Conservation (phyloP, 1,140 invertebrate genomes). For the Papilio polyxenes region DNA sequence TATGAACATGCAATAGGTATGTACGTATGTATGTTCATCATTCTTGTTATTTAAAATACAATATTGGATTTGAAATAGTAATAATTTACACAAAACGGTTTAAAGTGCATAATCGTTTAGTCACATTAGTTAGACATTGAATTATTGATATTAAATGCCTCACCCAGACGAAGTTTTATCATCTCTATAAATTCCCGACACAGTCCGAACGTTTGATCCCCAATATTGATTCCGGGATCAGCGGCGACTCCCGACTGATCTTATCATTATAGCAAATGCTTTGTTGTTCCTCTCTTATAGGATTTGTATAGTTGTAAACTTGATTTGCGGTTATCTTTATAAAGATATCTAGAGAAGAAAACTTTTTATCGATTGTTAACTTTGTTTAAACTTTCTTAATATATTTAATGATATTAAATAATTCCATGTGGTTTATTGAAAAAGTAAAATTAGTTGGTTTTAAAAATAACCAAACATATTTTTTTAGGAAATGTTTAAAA, state of each 20-base stretch:
- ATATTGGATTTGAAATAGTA: too few species aligned
- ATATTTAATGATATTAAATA: too few species aligned
- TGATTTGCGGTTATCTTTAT: slow-evolving; percentile 27
- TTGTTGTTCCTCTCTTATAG: slow-evolving; percentile 50
- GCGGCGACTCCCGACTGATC: slow-evolving; percentile 55
- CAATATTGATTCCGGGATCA: slow-evolving; percentile 76
- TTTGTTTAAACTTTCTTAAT: too few species aligned
- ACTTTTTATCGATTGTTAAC: not conserved
- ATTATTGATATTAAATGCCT: not conserved
- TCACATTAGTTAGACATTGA: not conserved
- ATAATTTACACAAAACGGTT: too few species aligned
- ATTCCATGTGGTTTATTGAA: too few species aligned
- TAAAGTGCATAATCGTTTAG: too few species aligned
- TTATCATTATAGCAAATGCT: slow-evolving; percentile 76
- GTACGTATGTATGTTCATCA: too few species aligned
- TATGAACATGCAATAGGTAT: too few species aligned
- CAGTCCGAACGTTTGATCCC: slow-evolving; percentile 63
- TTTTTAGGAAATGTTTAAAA: too few species aligned
- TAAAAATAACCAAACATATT: too few species aligned
- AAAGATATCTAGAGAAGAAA: not conserved
- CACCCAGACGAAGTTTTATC: slow-evolving; percentile 41
- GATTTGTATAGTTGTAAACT: slow-evolving; percentile 49
- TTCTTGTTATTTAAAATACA: too few species aligned
- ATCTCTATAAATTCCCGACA: slow-evolving; percentile 48
- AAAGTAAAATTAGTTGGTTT: too few species aligned